These are phyloP conservation scores for Tetramorium simillimum DNA, from an alignment of 1,140 invertebrate genomes.

Conservation along the genomic window DNA sequence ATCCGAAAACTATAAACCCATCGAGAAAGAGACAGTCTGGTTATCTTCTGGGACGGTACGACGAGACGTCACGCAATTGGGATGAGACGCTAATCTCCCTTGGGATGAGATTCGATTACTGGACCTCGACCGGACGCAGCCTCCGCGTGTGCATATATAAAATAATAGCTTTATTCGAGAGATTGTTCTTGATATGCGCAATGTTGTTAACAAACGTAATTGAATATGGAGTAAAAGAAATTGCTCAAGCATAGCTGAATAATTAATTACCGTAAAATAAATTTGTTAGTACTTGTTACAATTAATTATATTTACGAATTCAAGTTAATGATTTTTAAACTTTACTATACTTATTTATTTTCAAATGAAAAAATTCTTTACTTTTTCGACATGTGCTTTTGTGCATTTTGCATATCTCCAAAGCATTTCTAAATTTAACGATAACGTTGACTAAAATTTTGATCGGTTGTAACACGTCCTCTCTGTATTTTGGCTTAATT, in stretches of 20 bases:
- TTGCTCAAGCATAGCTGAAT: background rate
- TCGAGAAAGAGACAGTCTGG: conserved; percentile 5
- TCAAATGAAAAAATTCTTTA: background rate
- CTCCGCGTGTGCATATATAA: background rate
- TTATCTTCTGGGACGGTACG: background rate
- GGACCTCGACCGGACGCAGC: background rate
- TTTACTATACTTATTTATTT: background rate
- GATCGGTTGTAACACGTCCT: background rate
- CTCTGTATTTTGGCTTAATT: conserved; percentile 36
- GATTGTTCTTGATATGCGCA: background rate
- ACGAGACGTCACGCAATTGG: conserved; percentile 32
- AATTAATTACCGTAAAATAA: background rate
- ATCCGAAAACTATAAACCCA: conserved; percentile 34
- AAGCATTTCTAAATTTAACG: background rate
- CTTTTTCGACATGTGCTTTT: background rate
- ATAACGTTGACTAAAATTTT: conserved; percentile 12
- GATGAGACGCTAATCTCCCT: conserved; percentile 12
- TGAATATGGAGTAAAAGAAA: background rate
- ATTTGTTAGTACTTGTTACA: background rate
- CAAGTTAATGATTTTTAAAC: background rate
- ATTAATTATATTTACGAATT: conserved; percentile 9
- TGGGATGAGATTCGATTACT: conserved; percentile 47
- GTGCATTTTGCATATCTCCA: background rate
- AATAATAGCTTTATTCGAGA: background rate
- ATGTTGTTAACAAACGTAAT: background rate